phyloP scores from a whole-genome alignment of 2,113 vertebrate genomes.

The Lethenteron camtschaticum region DNA sequence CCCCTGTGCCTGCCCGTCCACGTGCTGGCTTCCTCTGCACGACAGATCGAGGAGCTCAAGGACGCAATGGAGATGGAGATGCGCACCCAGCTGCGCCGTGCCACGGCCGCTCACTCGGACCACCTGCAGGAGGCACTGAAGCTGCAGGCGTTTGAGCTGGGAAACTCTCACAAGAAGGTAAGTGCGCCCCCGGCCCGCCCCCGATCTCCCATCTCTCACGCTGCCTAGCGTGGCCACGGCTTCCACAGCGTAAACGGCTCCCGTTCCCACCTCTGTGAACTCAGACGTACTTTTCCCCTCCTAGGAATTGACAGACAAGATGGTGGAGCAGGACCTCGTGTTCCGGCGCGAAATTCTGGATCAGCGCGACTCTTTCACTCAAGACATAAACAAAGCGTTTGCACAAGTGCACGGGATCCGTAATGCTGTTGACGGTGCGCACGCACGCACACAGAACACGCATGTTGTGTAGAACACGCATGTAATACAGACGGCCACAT shows the following conservation, averaged over 20 bases:
- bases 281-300: slow-evolving; percentile 4
- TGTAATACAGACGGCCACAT: too few relatives aligned
- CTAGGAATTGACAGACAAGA: slow-evolving; percentile 46
- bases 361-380: slow-evolving; percentile 71
- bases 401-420: slow-evolving; percentile 71
- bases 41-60: slow-evolving; percentile 49
- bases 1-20: too few relatives aligned
- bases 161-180: slow-evolving; percentile 45
- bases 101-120: slow-evolving; percentile 78
- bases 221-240: not conserved
- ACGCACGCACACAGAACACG: not conserved
- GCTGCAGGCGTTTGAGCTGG: slow-evolving; percentile 67
- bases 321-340: slow-evolving; percentile 53
- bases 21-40: not conserved
- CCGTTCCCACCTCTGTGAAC: not conserved
- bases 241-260: too few relatives aligned
- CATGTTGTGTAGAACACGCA: too few relatives aligned
- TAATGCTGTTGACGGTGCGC: slow-evolving; percentile 79
- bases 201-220: not conserved
- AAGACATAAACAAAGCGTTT: slow-evolving; percentile 78
- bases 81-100: slow-evolving; percentile 80
- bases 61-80: slow-evolving; percentile 87
- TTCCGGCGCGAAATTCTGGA: slow-evolving; percentile 66
- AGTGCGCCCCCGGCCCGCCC: not conserved
- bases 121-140: slow-evolving; percentile 65